Conservation (phyloP, 2,888 invertebrate species). For the Caradrina kadenii region DNA sequence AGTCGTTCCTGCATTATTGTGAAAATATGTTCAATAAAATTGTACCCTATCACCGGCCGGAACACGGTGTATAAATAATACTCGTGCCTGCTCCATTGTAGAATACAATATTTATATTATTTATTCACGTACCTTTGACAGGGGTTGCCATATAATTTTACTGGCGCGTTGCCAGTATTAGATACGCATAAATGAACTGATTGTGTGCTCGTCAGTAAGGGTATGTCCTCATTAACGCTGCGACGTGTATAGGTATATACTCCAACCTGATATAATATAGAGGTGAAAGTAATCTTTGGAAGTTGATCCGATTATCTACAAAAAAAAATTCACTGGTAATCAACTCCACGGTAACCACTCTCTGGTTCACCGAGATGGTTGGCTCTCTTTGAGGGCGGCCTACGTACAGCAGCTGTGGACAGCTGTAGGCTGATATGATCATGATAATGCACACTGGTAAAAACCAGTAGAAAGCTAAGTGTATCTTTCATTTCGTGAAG, state of each 20-base stretch:
- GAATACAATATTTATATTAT: conserved; percentile 17
- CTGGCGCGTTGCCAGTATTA: conserved; percentile 8
- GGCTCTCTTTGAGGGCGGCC: too few relatives aligned
- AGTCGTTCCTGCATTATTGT: neutral
- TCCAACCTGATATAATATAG: neutral
- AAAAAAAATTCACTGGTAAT: too few relatives aligned
- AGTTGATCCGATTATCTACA: too few relatives aligned
- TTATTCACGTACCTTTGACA: conserved; percentile 14
- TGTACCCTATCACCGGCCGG: neutral
- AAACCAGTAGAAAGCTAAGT: too few relatives aligned
- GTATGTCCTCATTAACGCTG: conserved; percentile 25
- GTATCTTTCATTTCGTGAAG: too few relatives aligned
- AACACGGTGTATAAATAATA: neutral
- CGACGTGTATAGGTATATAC: conserved; percentile 1
- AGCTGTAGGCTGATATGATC: too few relatives aligned
- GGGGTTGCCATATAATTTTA: conserved; percentile 24
- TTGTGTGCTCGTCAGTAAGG: conserved; percentile 29
- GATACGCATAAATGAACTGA: conserved; percentile 37
- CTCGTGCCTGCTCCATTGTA: neutral
- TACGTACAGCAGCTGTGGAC: too few relatives aligned
- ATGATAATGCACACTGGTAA: too few relatives aligned
- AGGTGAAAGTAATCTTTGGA: neutral
- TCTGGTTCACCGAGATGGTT: too few relatives aligned
- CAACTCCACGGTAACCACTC: too few relatives aligned
- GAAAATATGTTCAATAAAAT: neutral